A percentile compares a stretch with the other conserved stretches of the same genome.
Evolutionary conservation across 2,888 invertebrate genomes (phyloP).

Genomic region (Meghimatium bilineatum): DNA sequence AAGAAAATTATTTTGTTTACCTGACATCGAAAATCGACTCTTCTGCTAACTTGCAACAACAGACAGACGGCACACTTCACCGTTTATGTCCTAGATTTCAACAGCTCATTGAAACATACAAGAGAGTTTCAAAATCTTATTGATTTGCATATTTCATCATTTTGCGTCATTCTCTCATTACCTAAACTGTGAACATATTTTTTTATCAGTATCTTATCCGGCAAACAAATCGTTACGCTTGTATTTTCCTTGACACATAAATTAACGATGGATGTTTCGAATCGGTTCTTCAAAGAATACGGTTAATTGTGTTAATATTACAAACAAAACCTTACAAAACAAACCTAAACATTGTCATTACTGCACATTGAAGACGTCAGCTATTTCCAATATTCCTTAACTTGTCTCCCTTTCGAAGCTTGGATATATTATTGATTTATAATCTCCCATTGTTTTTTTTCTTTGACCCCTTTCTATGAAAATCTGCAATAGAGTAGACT

Average conservation of each 20-base stretch:
- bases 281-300: background rate
- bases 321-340: background rate
- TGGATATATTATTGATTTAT: background rate
- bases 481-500: too few relatives aligned
- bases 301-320: slow-evolving; percentile 1
- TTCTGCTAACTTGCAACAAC: too few relatives aligned
- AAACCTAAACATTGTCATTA: background rate
- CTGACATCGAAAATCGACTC: too few relatives aligned
- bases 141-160: background rate
- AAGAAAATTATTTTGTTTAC: too few relatives aligned
- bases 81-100: background rate
- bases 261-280: background rate
- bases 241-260: background rate
- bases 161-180: background rate
- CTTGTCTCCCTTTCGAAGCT: background rate
- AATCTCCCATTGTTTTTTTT: too few relatives aligned
- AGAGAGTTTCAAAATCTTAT: background rate
- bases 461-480: too few relatives aligned
- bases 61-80: background rate
- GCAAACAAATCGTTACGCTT: too few relatives aligned
- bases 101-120: background rate
- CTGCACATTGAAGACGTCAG: background rate
- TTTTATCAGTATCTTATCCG: too few relatives aligned
- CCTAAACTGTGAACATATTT: too few relatives aligned
- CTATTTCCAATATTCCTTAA: background rate